Base-by-base conservation (phyloP, 2,113 vertebrate species). In the Aspidoscelis tigris region DNA sequence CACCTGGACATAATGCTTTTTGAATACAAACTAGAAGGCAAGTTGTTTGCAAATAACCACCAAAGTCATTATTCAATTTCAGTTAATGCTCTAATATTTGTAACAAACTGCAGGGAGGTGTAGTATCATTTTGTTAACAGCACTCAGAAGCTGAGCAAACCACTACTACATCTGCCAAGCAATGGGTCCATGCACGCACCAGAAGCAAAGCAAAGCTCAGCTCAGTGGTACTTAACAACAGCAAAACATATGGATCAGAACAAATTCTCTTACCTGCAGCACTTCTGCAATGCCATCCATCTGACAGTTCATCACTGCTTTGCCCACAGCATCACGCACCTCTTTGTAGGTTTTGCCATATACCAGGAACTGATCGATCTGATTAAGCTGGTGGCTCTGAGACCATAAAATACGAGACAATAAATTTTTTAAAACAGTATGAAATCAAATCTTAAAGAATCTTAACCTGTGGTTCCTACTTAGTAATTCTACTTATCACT, bases 321-420 rank as follows among this genome's bases (percentile, higher is more conserved):
- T 94, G 78, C 89, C 97, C 85, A 97, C 87, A 0, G 96, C 95
- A 33, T 99, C 94, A 58, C 98, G 96, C 83, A 99, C 82, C 1
- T 47, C 91, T 86, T 94, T 96, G 95, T 99, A 99, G 1, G 90
- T 86, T 0, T 94, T 47, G 0, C 98, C 98, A 1, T 95, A 97
- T 0, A 96, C 96, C 82, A 99, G 95, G 92, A 92, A 99, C 5
- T 92, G 95, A 84, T 99, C 98, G 5, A 98, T 93, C 78, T 93
- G 91, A 26, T 83, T 84, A 0, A 61, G n/a, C 3, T 95, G 87
- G 70, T 95, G 88, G 65, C 66, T 84, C 96, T 90, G 12, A 0
- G 83, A 81, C 84, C 93, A 69, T 77, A 83, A 50, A 68, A 16
- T 43, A 82, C 65, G 72, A 69, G 82, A 53, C 6, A 44, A 21